A percentile compares a stretch with the other conserved stretches of the same genome.
These are phyloP conservation scores for Cricetomys ansorgei DNA, from an alignment of 2,113 vertebrate genomes.

Conservation along the genomic window DNA sequence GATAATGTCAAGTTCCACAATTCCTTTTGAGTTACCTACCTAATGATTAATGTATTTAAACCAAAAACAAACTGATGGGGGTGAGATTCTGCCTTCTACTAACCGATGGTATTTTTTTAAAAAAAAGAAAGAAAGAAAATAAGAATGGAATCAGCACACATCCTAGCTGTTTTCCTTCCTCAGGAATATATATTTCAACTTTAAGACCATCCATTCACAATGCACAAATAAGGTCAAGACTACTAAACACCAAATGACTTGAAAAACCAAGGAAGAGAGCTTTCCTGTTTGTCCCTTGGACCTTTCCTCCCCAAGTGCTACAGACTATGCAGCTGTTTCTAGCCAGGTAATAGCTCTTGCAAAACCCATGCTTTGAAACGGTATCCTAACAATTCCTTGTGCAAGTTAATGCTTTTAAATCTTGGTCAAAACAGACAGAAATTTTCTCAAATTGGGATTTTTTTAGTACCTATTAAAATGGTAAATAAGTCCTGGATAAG, in stretches of 20 bases:
- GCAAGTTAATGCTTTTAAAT: neutral
- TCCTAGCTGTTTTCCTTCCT: constrained; percentile 62
- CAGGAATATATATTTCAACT: constrained; percentile 57
- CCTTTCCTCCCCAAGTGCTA: constrained; percentile 6
- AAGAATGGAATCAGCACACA: constrained; percentile 6
- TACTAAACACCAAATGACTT: constrained; percentile 46
- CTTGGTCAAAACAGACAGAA: neutral
- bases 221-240: constrained; percentile 62
- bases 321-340: neutral
- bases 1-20: constrained; percentile 14
- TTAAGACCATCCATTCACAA: constrained; percentile 53
- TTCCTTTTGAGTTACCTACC: constrained; percentile 5
- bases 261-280: constrained; percentile 44
- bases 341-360: neutral
- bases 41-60: constrained; percentile 21
- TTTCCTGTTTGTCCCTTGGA: constrained; percentile 23
- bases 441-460: constrained; percentile 42
- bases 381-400: neutral
- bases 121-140: constrained; percentile 41
- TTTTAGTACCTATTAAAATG: constrained; percentile 32
- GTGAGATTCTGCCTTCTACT: neutral
- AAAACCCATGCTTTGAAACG: neutral
- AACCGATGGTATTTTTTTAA: constrained; percentile 65
- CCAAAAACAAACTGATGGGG: neutral
- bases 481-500: constrained; percentile 42